Evolutionary conservation across 2,113 vertebrate genomes (phyloP).

Genomic region (Caracal caracal): DNA sequence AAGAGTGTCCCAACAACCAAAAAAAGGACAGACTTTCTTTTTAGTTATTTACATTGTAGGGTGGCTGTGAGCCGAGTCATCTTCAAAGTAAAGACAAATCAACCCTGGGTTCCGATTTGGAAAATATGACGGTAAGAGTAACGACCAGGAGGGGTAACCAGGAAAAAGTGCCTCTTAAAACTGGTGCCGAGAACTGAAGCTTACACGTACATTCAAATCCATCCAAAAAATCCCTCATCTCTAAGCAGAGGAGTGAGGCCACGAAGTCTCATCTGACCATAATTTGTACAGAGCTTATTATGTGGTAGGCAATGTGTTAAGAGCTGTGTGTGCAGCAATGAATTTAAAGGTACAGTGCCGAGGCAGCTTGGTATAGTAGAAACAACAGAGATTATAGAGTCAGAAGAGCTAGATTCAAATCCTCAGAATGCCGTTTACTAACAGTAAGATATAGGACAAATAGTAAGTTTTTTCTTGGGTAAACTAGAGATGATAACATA

Average conservation of each 20-base stretch:
- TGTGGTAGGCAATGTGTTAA: background rate
- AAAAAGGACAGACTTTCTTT: background rate
- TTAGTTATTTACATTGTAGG: background rate
- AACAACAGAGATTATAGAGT: background rate
- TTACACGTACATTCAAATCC: background rate
- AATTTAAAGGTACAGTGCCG: constrained; percentile 13
- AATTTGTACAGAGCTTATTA: background rate
- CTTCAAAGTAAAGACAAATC: background rate
- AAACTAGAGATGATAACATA: background rate
- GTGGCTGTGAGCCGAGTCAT: background rate
- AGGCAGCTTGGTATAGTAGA: background rate
- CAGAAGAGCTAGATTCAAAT: background rate
- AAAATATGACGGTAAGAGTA: constrained; percentile 1
- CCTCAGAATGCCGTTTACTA: background rate
- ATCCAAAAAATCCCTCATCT: background rate
- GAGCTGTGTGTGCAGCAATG: background rate
- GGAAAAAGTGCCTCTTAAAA: background rate
- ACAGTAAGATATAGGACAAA: background rate
- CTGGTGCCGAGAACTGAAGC: background rate
- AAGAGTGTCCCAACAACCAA: background rate
- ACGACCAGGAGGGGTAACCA: background rate
- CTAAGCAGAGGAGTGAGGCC: background rate
- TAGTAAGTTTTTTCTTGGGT: background rate
- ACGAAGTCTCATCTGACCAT: background rate
- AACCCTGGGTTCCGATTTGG: background rate